Conservation (phyloP, 2,113 vertebrate species). For the Anthoscopus minutus region DNA sequence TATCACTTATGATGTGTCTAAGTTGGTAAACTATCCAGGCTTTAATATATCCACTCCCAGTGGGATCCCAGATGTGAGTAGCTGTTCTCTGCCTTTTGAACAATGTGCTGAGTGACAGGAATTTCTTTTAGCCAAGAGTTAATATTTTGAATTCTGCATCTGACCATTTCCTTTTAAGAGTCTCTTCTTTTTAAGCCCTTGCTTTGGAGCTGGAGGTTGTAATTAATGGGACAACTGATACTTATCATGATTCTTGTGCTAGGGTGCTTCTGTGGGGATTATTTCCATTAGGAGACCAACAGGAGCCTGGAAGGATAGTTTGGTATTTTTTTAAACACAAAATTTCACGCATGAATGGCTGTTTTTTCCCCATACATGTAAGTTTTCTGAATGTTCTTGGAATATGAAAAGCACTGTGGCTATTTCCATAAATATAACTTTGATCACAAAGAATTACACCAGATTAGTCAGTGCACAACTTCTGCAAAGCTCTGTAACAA, state of each 20-base stretch:
- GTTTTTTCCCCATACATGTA: neutral
- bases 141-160: neutral
- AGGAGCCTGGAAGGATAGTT: neutral
- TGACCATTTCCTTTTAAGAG: neutral
- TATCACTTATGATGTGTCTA: slow-evolving; percentile 86
- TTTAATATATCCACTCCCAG: slow-evolving; percentile 85
- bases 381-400: neutral
- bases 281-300: neutral
- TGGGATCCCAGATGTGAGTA: slow-evolving; percentile 87
- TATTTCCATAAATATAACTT: neutral
- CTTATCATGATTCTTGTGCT: neutral
- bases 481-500: neutral
- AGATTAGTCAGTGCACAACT: neutral
- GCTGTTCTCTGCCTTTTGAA: neutral
- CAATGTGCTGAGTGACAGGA: neutral
- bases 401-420: neutral
- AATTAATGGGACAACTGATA: neutral
- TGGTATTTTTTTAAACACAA: neutral
- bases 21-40: slow-evolving; percentile 91
- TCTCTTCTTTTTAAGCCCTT: neutral
- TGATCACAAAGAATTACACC: neutral
- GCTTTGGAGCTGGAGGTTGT: neutral
- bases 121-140: neutral
- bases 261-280: neutral
- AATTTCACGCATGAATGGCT: neutral